Evolutionary conservation across 2,888 invertebrate species (phyloP).

Genomic region (Synergus umbraculus): DNA sequence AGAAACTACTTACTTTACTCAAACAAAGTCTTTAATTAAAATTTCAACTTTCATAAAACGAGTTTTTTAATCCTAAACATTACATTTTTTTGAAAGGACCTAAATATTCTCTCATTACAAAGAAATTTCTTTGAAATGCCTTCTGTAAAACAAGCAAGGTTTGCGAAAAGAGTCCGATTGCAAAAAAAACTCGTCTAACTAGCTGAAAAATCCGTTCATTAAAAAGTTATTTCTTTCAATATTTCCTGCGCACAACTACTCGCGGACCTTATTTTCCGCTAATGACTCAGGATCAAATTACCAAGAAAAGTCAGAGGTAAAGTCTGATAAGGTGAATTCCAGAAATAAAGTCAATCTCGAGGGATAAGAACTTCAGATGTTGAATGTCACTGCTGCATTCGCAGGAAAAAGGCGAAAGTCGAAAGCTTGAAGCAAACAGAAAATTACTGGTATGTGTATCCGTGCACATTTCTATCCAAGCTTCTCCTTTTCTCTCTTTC

Average conservation of each 20-base stretch:
- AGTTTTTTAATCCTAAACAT: background rate
- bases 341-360: constrained; percentile 15
- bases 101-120: background rate
- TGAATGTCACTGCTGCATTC: background rate
- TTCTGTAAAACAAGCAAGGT: background rate
- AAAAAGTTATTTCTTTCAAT: constrained; percentile 42
- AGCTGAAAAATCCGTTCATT: constrained; percentile 1
- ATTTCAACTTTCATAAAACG: background rate
- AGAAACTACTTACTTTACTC: background rate
- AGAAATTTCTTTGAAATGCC: background rate
- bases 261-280: constrained; percentile 29
- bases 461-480: too few relatives aligned
- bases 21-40: background rate
- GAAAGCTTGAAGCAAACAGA: constrained; percentile 27
- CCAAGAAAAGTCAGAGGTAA: background rate
- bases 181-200: background rate
- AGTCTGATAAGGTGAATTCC: background rate
- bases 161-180: background rate
- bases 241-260: constrained; percentile 27
- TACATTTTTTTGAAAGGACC: background rate
- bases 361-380: constrained; percentile 2
- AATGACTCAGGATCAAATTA: background rate
- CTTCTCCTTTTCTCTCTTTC: background rate
- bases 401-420: background rate
- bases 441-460: constrained; percentile 9